Conservation (phyloP, 2,113 vertebrate genomes). For the Prionailurus bengalensis region DNA sequence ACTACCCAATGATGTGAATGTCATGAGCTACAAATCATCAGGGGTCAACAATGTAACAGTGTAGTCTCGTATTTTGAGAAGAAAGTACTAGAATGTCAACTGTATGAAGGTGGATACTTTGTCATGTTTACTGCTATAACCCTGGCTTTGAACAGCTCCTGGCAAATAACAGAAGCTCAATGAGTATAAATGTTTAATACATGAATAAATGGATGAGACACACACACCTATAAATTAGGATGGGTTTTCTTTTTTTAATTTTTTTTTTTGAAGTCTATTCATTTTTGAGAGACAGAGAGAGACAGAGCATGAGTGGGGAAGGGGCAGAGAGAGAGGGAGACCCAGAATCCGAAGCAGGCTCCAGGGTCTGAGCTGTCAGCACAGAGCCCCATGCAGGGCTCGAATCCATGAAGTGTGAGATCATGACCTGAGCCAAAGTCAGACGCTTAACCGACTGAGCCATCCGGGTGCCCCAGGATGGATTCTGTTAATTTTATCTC, state of each 20-base stretch:
- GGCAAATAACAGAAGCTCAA: neutral
- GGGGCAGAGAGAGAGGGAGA: too few species aligned
- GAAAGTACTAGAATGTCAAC: neutral
- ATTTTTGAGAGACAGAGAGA: too few species aligned
- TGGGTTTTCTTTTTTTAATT: neutral
- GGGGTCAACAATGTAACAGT: neutral
- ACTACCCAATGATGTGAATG: neutral
- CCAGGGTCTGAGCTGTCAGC: too few species aligned
- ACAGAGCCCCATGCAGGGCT: too few species aligned
- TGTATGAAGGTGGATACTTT: neutral
- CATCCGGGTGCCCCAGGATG: too few species aligned
- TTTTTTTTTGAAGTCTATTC: too few species aligned
- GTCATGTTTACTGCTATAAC: neutral
- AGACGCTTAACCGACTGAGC: too few species aligned
- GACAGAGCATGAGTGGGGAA: too few species aligned
- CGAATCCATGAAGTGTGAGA: too few species aligned
- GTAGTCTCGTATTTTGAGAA: neutral
- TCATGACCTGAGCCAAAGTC: too few species aligned
- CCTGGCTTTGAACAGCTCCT: neutral
- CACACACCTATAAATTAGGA: neutral
- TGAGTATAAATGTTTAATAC: constrained; percentile 6
- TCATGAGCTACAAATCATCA: neutral
- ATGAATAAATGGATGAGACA: neutral
- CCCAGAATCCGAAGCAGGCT: too few species aligned
- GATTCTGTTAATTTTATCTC: neutral